Evolutionary conservation across 2,888 invertebrate genomes (phyloP).

Genomic region (Calephelis perditalis): DNA sequence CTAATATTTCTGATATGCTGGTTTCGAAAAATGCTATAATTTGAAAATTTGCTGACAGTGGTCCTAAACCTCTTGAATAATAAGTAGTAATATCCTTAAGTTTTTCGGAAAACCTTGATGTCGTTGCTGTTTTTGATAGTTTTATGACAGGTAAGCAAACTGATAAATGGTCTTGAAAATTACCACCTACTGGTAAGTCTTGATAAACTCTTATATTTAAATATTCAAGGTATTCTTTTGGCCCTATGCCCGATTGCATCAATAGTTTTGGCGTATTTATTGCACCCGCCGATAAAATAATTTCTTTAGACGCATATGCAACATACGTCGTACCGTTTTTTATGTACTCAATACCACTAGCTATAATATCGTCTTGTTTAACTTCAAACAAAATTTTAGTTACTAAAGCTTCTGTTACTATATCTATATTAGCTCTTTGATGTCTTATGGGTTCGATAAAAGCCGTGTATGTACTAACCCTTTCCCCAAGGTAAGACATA

Average conservation of each 20-base stretch:
- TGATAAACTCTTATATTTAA: conserved; percentile 49
- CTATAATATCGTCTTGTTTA: conserved; percentile 39
- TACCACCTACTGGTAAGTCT: conserved; percentile 63
- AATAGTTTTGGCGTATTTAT: conserved; percentile 64
- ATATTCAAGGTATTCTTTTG: conserved; percentile 65
- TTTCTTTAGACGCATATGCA: conserved; percentile 52
- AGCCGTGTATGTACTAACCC: conserved; percentile 66
- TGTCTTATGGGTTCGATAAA: conserved; percentile 65
- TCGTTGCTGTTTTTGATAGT: conserved; percentile 54
- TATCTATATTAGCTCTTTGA: conserved; percentile 52
- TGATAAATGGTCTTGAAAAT: conserved; percentile 69
- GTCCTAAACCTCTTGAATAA: conserved; percentile 59
- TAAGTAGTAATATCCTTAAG: conserved; percentile 63
- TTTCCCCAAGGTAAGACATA: conserved; percentile 64
- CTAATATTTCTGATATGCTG: conserved; percentile 54
- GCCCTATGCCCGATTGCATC: conserved; percentile 69
- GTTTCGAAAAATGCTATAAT: conserved; percentile 63
- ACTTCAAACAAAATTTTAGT: conserved; percentile 53
- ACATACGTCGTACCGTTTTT: conserved; percentile 59
- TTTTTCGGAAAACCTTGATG: conserved; percentile 55
- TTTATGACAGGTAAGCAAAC: conserved; percentile 66
- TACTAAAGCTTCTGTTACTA: conserved; percentile 61
- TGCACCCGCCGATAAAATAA: conserved; percentile 63
- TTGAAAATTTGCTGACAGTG: conserved; percentile 67
- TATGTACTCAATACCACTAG: conserved; percentile 55